These are phyloP conservation scores for Himalopsyche japonica DNA, from an alignment of 2,888 invertebrate species.

Conservation along the genomic window DNA sequence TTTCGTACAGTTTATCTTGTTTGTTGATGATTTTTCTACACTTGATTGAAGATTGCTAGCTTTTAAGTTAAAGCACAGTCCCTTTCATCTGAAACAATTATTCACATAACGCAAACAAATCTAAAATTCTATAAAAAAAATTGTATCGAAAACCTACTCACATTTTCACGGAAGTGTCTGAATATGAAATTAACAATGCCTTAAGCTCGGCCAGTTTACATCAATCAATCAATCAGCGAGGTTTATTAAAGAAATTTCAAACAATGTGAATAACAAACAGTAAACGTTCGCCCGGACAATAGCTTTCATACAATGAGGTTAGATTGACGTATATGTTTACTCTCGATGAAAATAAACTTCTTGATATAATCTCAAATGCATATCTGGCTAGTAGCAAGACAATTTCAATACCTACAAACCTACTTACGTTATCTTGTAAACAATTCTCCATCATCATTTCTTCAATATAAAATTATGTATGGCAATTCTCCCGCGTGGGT, in stretches of 20 bases:
- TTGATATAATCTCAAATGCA: background rate
- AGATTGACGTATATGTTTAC: background rate
- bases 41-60: background rate
- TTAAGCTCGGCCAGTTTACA: background rate
- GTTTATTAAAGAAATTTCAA: background rate
- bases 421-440: no score
- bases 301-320: background rate
- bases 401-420: no score
- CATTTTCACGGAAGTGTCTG: background rate
- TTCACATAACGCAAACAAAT: background rate
- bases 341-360: background rate
- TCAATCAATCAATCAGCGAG: background rate
- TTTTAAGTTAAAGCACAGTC: background rate
- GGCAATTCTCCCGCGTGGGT: no score
- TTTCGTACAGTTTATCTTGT: no score
- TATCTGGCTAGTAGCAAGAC: background rate
- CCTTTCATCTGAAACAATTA: background rate
- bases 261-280: background rate
- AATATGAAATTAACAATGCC: background rate
- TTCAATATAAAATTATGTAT: no score
- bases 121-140: background rate
- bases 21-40: background rate
- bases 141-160: background rate
- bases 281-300: background rate
- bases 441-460: no score